phyloP scores from a whole-genome alignment of 2,797 vertebrate genomes.

The Cephalopachus bancanus region DNA sequence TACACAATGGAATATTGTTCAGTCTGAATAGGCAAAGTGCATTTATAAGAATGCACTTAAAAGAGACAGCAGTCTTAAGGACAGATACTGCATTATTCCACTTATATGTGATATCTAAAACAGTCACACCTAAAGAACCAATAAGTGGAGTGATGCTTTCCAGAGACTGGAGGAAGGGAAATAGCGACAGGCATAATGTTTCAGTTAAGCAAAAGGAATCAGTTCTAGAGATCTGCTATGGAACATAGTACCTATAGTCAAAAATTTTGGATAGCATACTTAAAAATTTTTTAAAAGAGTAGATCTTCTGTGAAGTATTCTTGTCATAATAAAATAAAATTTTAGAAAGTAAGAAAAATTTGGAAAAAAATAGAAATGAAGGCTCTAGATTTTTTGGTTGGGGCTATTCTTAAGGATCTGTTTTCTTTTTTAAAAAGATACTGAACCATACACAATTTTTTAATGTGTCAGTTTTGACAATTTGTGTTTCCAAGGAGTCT shows the following conservation, averaged over 20 bases:
- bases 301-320: background rate
- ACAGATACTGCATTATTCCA: background rate
- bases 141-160: too few species aligned
- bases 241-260: too few species aligned
- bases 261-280: background rate
- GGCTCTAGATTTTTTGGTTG: background rate
- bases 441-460: background rate
- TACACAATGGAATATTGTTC: background rate
- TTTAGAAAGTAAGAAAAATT: background rate
- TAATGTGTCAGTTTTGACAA: background rate
- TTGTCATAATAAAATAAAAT: background rate
- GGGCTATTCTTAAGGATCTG: background rate
- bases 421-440: background rate
- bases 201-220: too few species aligned
- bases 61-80: background rate
- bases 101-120: too few species aligned
- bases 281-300: too few species aligned
- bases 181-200: too few species aligned
- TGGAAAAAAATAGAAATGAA: background rate
- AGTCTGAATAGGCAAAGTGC: background rate
- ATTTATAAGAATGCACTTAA: too few species aligned
- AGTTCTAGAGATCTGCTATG: too few species aligned
- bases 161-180: too few species aligned
- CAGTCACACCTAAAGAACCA: background rate
- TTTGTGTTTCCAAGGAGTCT: background rate